A percentile compares a stretch with the other conserved stretches of the same genome.
Evolutionary conservation across 2,113 vertebrate genomes (phyloP).

Genomic region (Ailuropoda melanoleuca): DNA sequence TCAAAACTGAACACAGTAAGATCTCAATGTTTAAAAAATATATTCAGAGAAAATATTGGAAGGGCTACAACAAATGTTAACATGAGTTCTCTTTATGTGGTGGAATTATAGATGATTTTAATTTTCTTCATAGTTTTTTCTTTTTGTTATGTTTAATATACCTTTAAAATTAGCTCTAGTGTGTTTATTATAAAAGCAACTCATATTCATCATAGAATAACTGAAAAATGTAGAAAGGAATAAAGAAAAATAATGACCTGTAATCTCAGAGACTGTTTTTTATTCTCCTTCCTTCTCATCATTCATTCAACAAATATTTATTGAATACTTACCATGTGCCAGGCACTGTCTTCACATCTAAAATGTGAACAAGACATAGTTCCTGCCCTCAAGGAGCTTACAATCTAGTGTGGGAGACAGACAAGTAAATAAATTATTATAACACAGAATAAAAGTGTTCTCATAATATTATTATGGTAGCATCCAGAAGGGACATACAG

Average conservation of each 20-base stretch:
- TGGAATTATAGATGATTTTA: constrained; percentile 5
- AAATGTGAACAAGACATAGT: constrained; percentile 27
- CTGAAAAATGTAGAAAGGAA: constrained; percentile 16
- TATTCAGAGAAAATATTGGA: constrained; percentile 10
- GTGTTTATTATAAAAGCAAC: background rate
- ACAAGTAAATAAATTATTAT: background rate
- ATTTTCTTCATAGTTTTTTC: background rate
- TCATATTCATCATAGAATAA: background rate
- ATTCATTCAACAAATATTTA: background rate
- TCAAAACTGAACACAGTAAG: background rate
- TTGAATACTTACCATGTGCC: background rate
- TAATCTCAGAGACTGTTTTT: background rate
- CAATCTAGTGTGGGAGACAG: background rate
- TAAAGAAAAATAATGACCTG: background rate
- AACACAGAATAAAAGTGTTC: background rate
- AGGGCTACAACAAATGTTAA: background rate
- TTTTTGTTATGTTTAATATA: background rate
- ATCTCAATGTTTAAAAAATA: background rate
- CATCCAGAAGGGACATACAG: background rate
- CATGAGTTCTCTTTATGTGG: background rate
- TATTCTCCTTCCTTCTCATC: background rate
- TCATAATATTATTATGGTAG: background rate
- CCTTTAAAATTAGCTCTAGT: constrained; percentile 4
- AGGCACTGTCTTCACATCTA: background rate
- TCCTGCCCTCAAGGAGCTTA: background rate